These are phyloP conservation scores for Chiroxiphia lanceolata DNA, from an alignment of 2,797 vertebrate species.

Conservation along the genomic window DNA sequence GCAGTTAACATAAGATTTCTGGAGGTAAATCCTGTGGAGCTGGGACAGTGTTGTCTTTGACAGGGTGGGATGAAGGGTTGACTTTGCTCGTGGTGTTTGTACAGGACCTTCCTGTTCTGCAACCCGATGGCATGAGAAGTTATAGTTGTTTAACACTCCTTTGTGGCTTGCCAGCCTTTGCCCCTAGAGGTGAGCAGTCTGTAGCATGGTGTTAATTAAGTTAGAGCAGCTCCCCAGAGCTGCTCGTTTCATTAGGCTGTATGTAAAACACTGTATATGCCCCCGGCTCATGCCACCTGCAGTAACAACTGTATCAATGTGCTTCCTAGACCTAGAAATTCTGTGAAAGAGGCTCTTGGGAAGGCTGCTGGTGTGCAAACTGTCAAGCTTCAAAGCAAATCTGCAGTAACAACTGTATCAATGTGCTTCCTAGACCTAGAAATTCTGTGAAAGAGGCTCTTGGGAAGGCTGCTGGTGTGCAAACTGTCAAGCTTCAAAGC, in stretches of 20 bases:
- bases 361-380: background rate
- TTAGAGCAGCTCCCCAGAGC: background rate
- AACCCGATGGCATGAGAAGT: background rate
- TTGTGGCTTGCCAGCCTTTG: background rate
- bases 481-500: background rate
- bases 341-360: background rate
- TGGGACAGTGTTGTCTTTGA: background rate
- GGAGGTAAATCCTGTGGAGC: background rate
- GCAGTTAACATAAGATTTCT: background rate
- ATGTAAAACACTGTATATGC: background rate
- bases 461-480: background rate
- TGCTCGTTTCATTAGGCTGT: background rate
- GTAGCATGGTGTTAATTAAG: background rate
- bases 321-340: background rate
- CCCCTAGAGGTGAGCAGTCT: background rate
- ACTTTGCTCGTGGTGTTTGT: background rate
- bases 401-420: rapidly evolving
- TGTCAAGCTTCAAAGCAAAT: background rate
- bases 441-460: background rate
- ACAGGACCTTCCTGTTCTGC: background rate
- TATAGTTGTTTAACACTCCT: background rate
- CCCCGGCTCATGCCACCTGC: rapidly evolving
- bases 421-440: background rate
- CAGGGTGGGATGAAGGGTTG: background rate
- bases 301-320: rapidly evolving